phyloP scores from a whole-genome alignment of 2,888 invertebrate species.

The Lypha dubia region DNA sequence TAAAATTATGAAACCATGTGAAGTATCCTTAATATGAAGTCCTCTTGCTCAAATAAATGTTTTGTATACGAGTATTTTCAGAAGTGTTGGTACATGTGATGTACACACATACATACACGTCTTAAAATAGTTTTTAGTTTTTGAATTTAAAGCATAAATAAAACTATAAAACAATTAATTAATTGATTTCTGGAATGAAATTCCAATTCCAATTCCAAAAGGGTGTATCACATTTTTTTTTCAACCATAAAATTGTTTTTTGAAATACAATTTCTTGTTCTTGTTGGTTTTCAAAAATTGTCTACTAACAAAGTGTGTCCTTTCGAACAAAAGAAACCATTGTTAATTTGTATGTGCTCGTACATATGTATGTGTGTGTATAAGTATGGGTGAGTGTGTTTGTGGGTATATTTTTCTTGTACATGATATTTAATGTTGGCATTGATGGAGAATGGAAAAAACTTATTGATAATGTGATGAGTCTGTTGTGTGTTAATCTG shows the following conservation, averaged over 20 bases:
- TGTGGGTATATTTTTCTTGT: background rate
- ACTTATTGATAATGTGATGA: conserved; percentile 36
- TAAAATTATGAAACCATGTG: background rate
- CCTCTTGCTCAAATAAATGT: background rate
- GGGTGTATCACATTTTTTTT: background rate
- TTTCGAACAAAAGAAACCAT: conserved; percentile 17
- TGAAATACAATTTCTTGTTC: background rate
- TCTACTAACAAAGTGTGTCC: conserved; percentile 25
- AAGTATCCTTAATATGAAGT: background rate
- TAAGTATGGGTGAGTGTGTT: background rate
- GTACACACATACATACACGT: background rate
- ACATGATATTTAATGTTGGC: background rate
- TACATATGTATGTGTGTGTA: background rate
- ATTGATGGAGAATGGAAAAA: conserved; percentile 5
- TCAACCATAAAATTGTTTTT: background rate
- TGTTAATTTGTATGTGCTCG: background rate
- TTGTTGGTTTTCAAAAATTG: conserved; percentile 12
- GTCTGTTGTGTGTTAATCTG: background rate
- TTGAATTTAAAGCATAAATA: background rate
- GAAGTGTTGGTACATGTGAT: background rate
- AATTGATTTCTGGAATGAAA: conserved; percentile 1
- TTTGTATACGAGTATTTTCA: background rate
- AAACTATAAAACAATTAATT: background rate
- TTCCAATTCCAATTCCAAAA: background rate
- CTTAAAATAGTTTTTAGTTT: background rate